Evolutionary conservation across 2,113 vertebrate genomes (phyloP), one percentile per base, ranked within the genome.

Genomic region (Lanius collurio): DNA sequence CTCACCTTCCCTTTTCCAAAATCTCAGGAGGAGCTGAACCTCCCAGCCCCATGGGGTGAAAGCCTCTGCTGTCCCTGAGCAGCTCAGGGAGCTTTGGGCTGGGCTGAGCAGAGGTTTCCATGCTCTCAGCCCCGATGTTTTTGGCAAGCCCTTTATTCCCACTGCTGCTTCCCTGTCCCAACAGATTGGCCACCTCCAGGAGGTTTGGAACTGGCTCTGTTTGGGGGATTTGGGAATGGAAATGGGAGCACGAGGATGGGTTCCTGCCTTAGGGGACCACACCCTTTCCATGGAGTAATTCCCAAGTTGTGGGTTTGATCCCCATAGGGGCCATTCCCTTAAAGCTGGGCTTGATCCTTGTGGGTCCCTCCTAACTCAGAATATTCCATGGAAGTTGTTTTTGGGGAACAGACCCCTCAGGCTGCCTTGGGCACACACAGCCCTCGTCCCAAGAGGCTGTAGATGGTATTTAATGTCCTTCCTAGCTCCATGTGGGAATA

Each of bases 401-500:
- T 39, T 44, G 28, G 35, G 79, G 55, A 83, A 23, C 57, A 31
- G 62, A 9, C 2, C 14, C 22, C 35, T 39, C 0, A 1, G 56
- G 56, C 90, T 52, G 55, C 46, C 50, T 23, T 18, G 62, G 23
- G 39, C 3, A 3, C 16, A 13, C 23, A 3, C 33, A 68, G 76
- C n/a, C 35, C 19, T 23, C 10, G 1, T 15, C 57, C 67, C 47
- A 8, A 46, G 7, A 35, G 80, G 50, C 17, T 3, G 1, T 15
- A 1, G 3, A 1, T 28, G 28, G 42, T 31, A 4, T 44, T 44
- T 22, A 1, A 5, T 10, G 60, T 53, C 59, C 41, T 37, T 31
- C 12, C 18, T 37, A 11, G 26, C 23, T 63, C 50, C 2, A 1
- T 1, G 0, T 5, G 26, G 41, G 23, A n/a, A 35, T 15, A 7